Percentiles rank a stretch among this genome's conserved stretches.
phyloP scores from a whole-genome alignment of 2,888 invertebrate species.

The Melanostoma mellinum region DNA sequence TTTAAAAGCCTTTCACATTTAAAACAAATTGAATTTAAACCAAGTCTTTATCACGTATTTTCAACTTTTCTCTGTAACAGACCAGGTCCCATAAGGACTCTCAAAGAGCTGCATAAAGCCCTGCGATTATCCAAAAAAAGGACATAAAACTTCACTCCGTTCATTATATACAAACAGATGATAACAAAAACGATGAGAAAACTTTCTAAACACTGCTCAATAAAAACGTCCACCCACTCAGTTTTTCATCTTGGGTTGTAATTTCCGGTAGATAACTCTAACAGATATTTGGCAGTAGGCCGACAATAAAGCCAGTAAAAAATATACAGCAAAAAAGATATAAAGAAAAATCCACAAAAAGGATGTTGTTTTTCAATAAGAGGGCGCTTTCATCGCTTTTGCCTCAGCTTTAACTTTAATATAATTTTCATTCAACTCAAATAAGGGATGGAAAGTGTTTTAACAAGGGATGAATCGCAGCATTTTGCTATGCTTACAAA shows the following conservation, averaged over 20 bases:
- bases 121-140: constrained; percentile 27
- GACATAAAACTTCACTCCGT: constrained; percentile 44
- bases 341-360: constrained; percentile 12
- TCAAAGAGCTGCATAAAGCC: constrained; percentile 13
- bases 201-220: constrained; percentile 22
- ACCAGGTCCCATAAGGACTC: not conserved
- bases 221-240: constrained; percentile 62
- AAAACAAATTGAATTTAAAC: no score
- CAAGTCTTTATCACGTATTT: no score
- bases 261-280: constrained; percentile 67
- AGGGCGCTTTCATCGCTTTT: constrained; percentile 42
- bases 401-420: constrained; percentile 17
- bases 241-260: constrained; percentile 45
- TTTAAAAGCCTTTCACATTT: no score
- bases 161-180: constrained; percentile 31
- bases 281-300: constrained; percentile 14
- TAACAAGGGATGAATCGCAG: constrained; percentile 51
- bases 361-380: constrained; percentile 63
- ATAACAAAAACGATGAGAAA: constrained; percentile 12
- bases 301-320: constrained; percentile 22
- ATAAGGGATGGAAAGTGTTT: constrained; percentile 64
- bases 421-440: constrained; percentile 1
- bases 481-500: constrained; percentile 27
- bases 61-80: no score
- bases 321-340: constrained; percentile 6